Evolutionary conservation across 2,888 invertebrate species (phyloP).

Genomic region (Cephalotes varians): DNA sequence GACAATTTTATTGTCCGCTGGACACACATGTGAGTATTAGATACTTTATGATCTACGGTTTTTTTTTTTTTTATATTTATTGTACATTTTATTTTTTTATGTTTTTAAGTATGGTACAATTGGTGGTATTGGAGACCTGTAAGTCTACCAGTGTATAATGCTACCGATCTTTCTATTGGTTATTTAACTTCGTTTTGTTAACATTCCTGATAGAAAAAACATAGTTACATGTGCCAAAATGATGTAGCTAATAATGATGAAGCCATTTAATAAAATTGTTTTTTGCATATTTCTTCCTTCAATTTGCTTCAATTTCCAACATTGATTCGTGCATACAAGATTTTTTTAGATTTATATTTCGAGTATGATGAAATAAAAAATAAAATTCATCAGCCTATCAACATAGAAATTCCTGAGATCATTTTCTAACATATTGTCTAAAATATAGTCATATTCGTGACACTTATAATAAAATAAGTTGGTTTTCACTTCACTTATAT

Average conservation of each 20-base stretch:
- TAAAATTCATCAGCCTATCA: not conserved
- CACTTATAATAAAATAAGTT: not conserved
- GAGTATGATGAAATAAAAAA: slow-evolving; percentile 5
- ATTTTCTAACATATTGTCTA: slow-evolving; percentile 1
- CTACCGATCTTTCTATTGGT: slow-evolving; percentile 88
- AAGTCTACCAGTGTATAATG: slow-evolving; percentile 88
- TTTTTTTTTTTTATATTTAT: slow-evolving; percentile 17
- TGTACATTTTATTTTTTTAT: slow-evolving; percentile 11
- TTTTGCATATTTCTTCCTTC: slow-evolving; percentile 10
- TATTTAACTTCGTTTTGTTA: slow-evolving; percentile 92
- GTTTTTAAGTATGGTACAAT: slow-evolving; percentile 91
- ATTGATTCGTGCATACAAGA: not conserved
- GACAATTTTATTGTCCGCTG: slow-evolving; percentile 89
- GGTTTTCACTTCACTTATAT: not conserved
- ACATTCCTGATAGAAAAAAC: slow-evolving; percentile 64
- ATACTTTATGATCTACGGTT: not conserved
- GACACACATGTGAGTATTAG: slow-evolving; percentile 91
- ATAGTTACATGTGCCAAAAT: not conserved
- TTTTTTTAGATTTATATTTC: not conserved
- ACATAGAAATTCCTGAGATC: slow-evolving; percentile 28
- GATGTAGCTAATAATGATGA: slow-evolving; percentile 1
- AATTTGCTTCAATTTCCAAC: not conserved
- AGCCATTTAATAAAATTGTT: slow-evolving; percentile 16
- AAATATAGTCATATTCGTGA: slow-evolving; percentile 13
- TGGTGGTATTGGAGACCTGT: slow-evolving; percentile 94